Base-by-base conservation (phyloP, 2,888 invertebrate genomes). In the Cephus nigrinus region DNA sequence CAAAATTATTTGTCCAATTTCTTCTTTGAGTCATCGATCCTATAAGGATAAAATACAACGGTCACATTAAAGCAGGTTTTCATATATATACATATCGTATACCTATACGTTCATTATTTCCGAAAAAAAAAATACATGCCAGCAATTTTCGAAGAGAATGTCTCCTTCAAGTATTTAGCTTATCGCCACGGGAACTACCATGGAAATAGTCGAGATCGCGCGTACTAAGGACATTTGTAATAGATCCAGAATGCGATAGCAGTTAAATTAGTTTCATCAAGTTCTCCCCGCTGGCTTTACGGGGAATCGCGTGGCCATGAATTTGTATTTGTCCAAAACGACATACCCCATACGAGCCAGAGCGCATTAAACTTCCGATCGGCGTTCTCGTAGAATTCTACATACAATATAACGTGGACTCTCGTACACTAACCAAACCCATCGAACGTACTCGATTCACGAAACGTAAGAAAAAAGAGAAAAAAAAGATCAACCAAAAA, bases 241-340 rank as follows among this genome's bases (percentile, higher is more conserved):
- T 82, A 85, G 87, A 87, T 87, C 84, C 80, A 80, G 82, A 82
- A 82, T 80, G 82, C 84, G 87, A 87, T 87, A 86, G 85, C 82
- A 85, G 86, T 85, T 87, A 86, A 86, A 87, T 87, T 86, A 86
- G 86, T 87, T 87, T 87, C 86, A 86, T 87, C 85, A 86, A 87
- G 85, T 86, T 85, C 81, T 82, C 71, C 81, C 80, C 78, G 78
- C 35, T 76, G 69, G 80, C 80, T 82, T 71, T 79, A 83, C 81
- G 80, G 79, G 79, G 81, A 85, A 86, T 86, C 82, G 87, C 85
- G 86, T 84, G 86, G 86, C 82, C 81, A 79, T 81, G 82, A 85
- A 85, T 85, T 85, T 81, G 81, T 82, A 85, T 83, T 84, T 83
- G 81, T 83, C 82, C 81, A 82, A 85, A 85, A 86, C 84, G 82